Percentiles rank a stretch among this genome's conserved stretches.
phyloP scores from a whole-genome alignment of 2,888 invertebrate genomes.

The Empis livida region DNA sequence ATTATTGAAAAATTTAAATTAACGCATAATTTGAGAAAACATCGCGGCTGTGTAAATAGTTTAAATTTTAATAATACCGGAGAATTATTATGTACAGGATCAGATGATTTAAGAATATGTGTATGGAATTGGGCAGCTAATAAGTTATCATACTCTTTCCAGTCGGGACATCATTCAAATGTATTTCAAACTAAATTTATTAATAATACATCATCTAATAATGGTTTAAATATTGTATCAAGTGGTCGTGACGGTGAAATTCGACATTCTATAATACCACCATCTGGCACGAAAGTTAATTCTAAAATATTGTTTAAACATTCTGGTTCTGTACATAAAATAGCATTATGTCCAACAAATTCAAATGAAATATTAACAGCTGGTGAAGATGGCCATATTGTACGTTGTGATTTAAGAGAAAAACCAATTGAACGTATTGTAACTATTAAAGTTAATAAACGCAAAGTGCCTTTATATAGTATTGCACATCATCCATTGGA shows the following conservation, averaged over 20 bases:
- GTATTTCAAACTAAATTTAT: conserved; percentile 88
- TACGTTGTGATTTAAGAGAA: conserved; percentile 68
- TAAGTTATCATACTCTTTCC: conserved; percentile 49
- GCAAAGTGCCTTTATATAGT: conserved; percentile 69
- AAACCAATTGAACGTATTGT: conserved; percentile 34
- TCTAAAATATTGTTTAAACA: conserved; percentile 51
- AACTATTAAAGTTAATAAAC: conserved; percentile 42
- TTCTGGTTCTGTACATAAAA: conserved; percentile 69
- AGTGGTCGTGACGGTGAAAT: conserved; percentile 84
- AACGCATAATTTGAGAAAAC: conserved; percentile 60
- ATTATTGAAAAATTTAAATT: conserved; percentile 70
- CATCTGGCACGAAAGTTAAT: conserved; percentile 34
- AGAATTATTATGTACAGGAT: conserved; percentile 70
- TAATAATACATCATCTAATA: conserved; percentile 43
- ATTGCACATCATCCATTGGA: conserved; percentile 73
- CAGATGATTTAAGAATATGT: conserved; percentile 76
- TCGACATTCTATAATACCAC: conserved; percentile 45
- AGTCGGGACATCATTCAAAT: conserved; percentile 74
- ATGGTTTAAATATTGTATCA: conserved; percentile 72
- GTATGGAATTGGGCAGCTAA: conserved; percentile 86
- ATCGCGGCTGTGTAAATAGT: conserved; percentile 84
- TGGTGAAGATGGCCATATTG: conserved; percentile 77
- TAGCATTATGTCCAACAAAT: conserved; percentile 60
- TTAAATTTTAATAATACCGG: conserved; percentile 68
- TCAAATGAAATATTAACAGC: conserved; percentile 71